phyloP scores from a whole-genome alignment of 2,113 vertebrate species.

The Heloderma charlesbogerti region DNA sequence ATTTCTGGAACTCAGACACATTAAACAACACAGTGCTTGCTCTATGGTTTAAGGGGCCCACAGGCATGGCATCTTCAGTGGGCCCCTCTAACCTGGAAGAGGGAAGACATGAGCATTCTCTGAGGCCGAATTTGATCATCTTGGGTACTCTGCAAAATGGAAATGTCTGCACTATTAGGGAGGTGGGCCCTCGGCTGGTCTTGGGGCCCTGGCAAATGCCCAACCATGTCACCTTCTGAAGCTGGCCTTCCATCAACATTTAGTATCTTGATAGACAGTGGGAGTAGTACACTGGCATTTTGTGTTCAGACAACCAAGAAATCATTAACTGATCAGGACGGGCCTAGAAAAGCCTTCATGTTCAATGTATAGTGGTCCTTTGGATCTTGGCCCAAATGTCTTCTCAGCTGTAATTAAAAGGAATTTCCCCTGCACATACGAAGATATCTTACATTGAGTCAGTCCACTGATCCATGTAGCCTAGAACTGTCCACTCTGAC shows the following conservation, averaged over 20 bases:
- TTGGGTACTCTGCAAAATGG: not conserved
- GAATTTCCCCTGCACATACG: conserved; percentile 19
- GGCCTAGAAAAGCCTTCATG: not conserved
- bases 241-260: not conserved
- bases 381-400: not conserved
- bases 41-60: too few species aligned
- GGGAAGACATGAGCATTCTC: not conserved
- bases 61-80: not conserved
- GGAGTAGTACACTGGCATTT: not conserved
- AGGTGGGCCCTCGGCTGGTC: not conserved
- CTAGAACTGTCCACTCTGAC: too few species aligned
- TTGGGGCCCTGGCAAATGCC: not conserved
- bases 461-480: not conserved
- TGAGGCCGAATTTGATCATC: not conserved
- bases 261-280: too few species aligned
- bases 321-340: not conserved
- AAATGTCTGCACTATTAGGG: not conserved
- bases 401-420: conserved; percentile 33
- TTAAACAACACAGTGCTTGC: not conserved
- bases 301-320: not conserved
- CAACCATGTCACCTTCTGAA: not conserved
- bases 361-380: too few species aligned
- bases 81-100: not conserved
- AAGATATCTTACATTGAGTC: not conserved
- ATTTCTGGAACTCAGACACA: not conserved